Percentiles rank a stretch among this genome's conserved stretches.
phyloP scores from a whole-genome alignment of 2,113 vertebrate genomes.

The Peucedramus taeniatus region DNA sequence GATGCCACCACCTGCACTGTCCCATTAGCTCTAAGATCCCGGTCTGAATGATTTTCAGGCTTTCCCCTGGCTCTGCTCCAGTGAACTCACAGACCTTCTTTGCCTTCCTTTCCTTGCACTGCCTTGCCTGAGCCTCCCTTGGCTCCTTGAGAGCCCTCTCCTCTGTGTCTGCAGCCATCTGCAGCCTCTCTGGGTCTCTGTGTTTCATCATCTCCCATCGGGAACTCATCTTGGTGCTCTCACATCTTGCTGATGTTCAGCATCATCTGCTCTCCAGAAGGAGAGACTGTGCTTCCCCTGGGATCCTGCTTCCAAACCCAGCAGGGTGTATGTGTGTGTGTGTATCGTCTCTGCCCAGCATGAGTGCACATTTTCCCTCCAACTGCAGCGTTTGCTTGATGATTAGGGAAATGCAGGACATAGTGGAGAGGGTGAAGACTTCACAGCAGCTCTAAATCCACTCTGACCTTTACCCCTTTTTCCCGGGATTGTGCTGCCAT shows the following conservation, averaged over 20 bases:
- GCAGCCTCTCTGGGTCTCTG: not conserved
- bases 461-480: not conserved
- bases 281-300: not conserved
- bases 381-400: not conserved
- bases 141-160: not conserved
- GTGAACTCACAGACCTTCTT: not conserved
- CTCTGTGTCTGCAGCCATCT: not conserved
- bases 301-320: not conserved
- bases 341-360: fast-evolving
- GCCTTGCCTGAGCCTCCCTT: not conserved
- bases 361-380: not conserved
- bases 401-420: not conserved
- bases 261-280: not conserved
- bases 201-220: not conserved
- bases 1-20: not conserved
- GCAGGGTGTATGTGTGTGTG: fast-evolving
- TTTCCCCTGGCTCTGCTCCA: not conserved
- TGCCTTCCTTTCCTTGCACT: fast-evolving
- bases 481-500: fast-evolving
- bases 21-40: not conserved
- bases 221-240: not conserved
- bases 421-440: not conserved
- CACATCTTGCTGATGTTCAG: not conserved
- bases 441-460: not conserved
- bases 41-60: not conserved